These are phyloP conservation scores for Sepioteuthis lessoniana DNA, from an alignment of 2,888 invertebrate species.

Conservation along the genomic window DNA sequence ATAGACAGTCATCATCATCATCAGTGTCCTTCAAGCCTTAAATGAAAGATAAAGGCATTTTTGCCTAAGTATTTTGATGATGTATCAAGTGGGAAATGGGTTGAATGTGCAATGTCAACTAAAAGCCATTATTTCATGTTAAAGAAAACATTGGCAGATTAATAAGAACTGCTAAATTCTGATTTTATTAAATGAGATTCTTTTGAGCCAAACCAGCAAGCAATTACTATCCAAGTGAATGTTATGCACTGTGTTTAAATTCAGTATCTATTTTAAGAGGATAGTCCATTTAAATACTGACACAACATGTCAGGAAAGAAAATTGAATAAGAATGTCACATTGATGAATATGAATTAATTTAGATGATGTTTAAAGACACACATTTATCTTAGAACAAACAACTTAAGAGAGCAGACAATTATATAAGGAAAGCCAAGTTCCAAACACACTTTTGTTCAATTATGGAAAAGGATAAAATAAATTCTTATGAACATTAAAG, in stretches of 20 bases:
- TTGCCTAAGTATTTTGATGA: too few species aligned
- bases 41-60: too few species aligned
- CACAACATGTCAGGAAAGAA: not conserved
- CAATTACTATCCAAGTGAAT: not conserved
- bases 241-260: not conserved
- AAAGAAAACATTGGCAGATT: not conserved
- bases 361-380: not conserved
- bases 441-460: not conserved
- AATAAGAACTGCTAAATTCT: not conserved
- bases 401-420: not conserved
- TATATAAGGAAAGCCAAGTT: not conserved
- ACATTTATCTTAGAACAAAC: not conserved
- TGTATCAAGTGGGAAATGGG: not conserved
- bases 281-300: not conserved
- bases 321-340: not conserved
- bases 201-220: not conserved
- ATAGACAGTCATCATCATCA: too few species aligned
- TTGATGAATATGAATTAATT: slow-evolving; percentile 11
- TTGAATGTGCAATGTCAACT: not conserved
- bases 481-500: not conserved
- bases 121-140: not conserved
- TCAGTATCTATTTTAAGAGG: not conserved
- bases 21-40: too few species aligned
- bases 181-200: not conserved
- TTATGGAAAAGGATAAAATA: not conserved